phyloP scores from a whole-genome alignment of 2,113 vertebrate species.

The Sebastes fasciatus region DNA sequence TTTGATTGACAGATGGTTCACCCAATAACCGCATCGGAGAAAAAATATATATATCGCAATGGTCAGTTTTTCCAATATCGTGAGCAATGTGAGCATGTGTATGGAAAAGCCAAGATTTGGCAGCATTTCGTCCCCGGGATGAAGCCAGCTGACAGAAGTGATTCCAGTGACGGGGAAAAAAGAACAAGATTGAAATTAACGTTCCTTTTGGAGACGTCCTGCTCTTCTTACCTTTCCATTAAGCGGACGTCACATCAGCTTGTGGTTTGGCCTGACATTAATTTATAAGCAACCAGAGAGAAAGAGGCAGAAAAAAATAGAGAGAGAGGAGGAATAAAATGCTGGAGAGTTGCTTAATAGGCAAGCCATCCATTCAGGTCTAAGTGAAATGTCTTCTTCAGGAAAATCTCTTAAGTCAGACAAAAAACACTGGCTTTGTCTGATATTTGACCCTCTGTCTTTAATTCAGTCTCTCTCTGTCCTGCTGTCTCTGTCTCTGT shows the following conservation, averaged over 20 bases:
- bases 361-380: conserved; percentile 2
- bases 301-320: background rate
- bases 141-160: background rate
- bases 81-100: too few species aligned
- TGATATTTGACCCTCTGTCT: background rate
- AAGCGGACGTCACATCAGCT: background rate
- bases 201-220: background rate
- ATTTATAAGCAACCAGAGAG: background rate
- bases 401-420: background rate
- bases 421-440: background rate
- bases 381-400: background rate
- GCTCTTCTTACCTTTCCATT: conserved; percentile 4
- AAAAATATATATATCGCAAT: too few species aligned
- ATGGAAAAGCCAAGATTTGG: background rate
- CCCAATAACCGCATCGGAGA: too few species aligned
- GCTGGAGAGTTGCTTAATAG: background rate
- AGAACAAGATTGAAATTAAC: background rate
- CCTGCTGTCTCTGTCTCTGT: too few species aligned
- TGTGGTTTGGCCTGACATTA: background rate
- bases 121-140: background rate
- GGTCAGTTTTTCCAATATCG: too few species aligned
- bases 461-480: too few species aligned
- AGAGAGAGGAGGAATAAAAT: background rate
- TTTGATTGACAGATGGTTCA: too few species aligned
- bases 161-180: background rate